Conservation (phyloP, 2,888 invertebrate genomes). For the Synanthedon vespiformis region DNA sequence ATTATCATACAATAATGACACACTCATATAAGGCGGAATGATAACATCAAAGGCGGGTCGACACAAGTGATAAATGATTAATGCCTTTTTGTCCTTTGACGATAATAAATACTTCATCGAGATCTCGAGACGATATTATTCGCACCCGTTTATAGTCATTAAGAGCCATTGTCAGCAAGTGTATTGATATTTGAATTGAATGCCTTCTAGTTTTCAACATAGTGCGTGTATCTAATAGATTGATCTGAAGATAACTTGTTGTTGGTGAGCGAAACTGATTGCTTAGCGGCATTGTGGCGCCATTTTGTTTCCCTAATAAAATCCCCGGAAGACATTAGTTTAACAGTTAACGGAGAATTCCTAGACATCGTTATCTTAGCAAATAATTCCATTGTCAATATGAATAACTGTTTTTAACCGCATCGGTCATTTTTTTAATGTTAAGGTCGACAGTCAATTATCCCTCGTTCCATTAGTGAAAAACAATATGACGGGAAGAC, state of each 20-base stretch:
- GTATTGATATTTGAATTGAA: conserved; percentile 62
- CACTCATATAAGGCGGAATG: not conserved
- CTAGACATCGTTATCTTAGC: not conserved
- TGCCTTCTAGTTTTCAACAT: conserved; percentile 32
- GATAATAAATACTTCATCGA: conserved; percentile 59
- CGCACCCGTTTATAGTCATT: conserved; percentile 54
- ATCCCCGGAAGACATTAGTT: not conserved
- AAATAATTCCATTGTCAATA: not conserved
- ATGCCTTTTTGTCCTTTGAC: conserved; percentile 56
- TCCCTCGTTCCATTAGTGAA: too few relatives aligned
- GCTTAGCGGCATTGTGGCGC: conserved; percentile 14
- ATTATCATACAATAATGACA: not conserved
- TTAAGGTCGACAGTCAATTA: too few relatives aligned
- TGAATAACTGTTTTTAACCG: too few relatives aligned
- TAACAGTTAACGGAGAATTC: not conserved
- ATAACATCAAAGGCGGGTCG: conserved; percentile 26
- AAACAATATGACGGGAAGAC: too few relatives aligned
- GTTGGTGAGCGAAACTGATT: conserved; percentile 31
- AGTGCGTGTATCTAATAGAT: conserved; percentile 33
- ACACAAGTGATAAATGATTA: conserved; percentile 64
- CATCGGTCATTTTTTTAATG: too few relatives aligned
- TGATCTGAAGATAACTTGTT: conserved; percentile 45
- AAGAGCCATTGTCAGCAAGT: conserved; percentile 57
- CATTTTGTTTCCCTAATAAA: conserved; percentile 3
- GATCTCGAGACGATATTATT: conserved; percentile 57